Percentiles rank a stretch among this genome's conserved stretches.
Evolutionary conservation across 2,888 invertebrate species (phyloP).

Genomic region (Drosophila sordidapex): DNA sequence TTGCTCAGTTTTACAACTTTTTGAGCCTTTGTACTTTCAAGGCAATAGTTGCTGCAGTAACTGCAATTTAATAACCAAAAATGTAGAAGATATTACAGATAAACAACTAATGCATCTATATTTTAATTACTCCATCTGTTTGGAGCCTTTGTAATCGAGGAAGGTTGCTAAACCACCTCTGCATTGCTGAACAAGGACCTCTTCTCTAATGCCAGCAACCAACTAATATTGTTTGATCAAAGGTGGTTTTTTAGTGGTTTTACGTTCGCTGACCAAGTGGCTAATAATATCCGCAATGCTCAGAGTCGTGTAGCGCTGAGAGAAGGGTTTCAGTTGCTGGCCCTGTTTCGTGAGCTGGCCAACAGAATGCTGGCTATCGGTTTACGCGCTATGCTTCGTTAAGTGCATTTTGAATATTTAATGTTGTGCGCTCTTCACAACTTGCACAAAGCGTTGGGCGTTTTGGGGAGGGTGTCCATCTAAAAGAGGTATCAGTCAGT

Average conservation of each 20-base stretch:
- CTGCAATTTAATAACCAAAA: neutral
- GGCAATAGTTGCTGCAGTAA: neutral
- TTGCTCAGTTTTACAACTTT: too few species aligned
- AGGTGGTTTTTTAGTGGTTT: constrained; percentile 40
- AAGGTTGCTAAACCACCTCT: neutral
- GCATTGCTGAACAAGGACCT: constrained; percentile 11
- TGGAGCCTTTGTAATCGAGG: neutral
- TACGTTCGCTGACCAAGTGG: constrained; percentile 40
- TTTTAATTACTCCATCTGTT: neutral
- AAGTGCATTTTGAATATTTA: constrained; percentile 78
- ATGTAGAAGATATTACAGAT: neutral
- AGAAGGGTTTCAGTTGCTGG: constrained; percentile 40
- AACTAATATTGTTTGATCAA: constrained; percentile 31
- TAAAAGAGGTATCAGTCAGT: neutral
- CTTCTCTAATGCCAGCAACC: neutral
- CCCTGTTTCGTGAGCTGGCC: constrained; percentile 9
- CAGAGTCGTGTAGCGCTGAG: constrained; percentile 25
- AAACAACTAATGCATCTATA: neutral
- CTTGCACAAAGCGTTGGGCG: constrained; percentile 48
- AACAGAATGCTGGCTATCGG: constrained; percentile 67
- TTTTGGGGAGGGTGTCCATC: neutral
- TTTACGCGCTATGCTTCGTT: constrained; percentile 79
- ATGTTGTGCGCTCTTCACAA: constrained; percentile 58
- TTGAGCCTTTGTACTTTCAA: too few species aligned
- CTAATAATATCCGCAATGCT: constrained; percentile 25